Evolutionary conservation across 2,797 vertebrate species (phyloP), one percentile per base, ranked within the genome.

Genomic region (Oryzias dopingdopingensis): DNA sequence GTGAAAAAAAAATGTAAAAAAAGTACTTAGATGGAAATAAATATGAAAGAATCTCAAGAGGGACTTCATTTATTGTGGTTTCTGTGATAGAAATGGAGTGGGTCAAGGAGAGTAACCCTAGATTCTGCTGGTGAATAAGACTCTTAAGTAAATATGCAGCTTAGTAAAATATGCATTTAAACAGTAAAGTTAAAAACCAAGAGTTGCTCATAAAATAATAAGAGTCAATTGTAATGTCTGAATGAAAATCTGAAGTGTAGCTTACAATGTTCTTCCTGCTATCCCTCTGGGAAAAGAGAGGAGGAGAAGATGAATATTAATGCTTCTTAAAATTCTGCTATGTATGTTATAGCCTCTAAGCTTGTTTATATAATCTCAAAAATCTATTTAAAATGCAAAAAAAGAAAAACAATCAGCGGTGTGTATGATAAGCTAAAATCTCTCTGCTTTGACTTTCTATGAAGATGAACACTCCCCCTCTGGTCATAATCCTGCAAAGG

Each of bases 161-260:
- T 0, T 42, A 13, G 2, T 13, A 56, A 52, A 52, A 53, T 65
- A 42, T 49, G 43, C 26, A 45, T 51, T 61, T 56, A 6, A 62
- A 23, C 47, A 24, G 42, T 42, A 44, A 26, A 63, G 58, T 74
- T 61, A 62, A 42, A 69, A 67, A 59, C 66, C 50, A 50, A 29
- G 67, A 45, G 59, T 49, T 52, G 65, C 59, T 62, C 50, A 52
- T 18, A 49, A 44, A 61, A 50, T 55, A 42, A 61, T 74, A 59
- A 74, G 42, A 15, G 49, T 41, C 4, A 20, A 50, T 4, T 59
- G 43, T 64, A 70, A 68, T 12, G 70, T 61, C 24, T 45, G 54
- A 65, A 49, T 64, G 55, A 70, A 62, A 67, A 61, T 55, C 54
- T 53, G 62, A 66, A 59, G 65, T 46, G 42, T 26, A 42, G 62